Base-by-base conservation (phyloP, 2,888 invertebrate genomes). In the Cosmia trapezina region DNA sequence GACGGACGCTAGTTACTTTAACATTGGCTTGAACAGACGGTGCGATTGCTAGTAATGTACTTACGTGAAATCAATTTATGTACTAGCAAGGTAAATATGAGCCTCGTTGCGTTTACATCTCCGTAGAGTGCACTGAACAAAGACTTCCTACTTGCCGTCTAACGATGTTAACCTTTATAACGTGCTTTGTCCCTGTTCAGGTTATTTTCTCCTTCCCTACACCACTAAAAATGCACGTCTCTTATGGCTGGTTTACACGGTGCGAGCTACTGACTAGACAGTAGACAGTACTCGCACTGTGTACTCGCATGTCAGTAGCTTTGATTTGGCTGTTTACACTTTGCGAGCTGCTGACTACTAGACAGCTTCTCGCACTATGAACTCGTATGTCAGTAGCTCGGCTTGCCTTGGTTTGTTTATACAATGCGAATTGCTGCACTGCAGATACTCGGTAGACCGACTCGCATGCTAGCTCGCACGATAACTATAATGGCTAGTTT, bases 11-110 rank as follows among this genome's bases (percentile, higher is more conserved):
- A 37, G 17, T 37, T 73, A n/a, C 9, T 59, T 22, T 43, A 41
- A 60, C 47, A 70, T 53, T 47, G 22, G 17, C 45, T 69, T n/a
- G 12, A 17, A 41, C 17, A 5, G n/a, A 76, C 5, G 28, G 8
- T 22, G n/a, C 28, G 57, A 76, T 67, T 43, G 12, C 33, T 33
- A 43, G 22, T 68, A 5, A 47, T 51, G 33, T 37, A 45, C 41
- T 17, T 45, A 45, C 47, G n/a, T 37, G 14, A 41, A 66, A 62
- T 66, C 33, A 66, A 53, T 66, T 57, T 73, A 53, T 28, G 22
- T 53, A 41, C 8, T 11, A 51, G 22, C 33, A 47, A 57, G 8
- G 47, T 49, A 53, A 79, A 77, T 73, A 74, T 56, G 61, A 53
- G 11, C 12, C 33, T 47, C 28, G 56, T 47, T 49, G 79, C 62